Percentiles rank a stretch among this genome's conserved stretches.
Conservation (phyloP, 2,113 vertebrate species). For the Salvelinus alpinus region DNA sequence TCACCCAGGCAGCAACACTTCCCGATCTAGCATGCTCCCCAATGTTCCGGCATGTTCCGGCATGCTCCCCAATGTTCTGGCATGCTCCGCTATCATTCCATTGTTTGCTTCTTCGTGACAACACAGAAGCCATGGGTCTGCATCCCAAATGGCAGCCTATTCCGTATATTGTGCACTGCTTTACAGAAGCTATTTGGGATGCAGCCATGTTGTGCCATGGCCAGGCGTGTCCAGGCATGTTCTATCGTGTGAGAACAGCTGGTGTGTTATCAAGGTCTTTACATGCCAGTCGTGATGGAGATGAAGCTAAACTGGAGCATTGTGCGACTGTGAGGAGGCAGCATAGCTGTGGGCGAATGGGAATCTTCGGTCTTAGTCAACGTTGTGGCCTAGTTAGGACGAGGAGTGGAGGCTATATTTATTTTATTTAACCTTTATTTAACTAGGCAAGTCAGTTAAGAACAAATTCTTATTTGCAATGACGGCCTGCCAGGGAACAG, state of each 20-base stretch:
- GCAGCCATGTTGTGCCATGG: constrained; percentile 12
- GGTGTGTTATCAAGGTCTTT: background rate
- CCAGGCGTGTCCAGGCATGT: constrained; percentile 28
- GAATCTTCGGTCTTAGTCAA: constrained; percentile 17
- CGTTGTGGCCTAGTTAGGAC: background rate
- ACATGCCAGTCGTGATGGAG: background rate
- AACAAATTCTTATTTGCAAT: too few species aligned
- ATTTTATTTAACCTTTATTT: too few species aligned
- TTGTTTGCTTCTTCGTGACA: constrained; percentile 2
- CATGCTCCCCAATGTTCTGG: constrained; percentile 45
- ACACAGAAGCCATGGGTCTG: constrained; percentile 21
- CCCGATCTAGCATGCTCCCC: constrained; percentile 25
- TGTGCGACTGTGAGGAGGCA: background rate
- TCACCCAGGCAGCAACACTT: constrained; percentile 59
- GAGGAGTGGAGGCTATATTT: background rate
- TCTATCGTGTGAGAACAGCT: background rate
- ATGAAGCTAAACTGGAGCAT: background rate
- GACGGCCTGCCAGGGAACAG: too few species aligned
- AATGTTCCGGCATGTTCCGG: constrained; percentile 53
- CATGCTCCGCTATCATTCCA: background rate
- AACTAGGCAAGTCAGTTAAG: too few species aligned
- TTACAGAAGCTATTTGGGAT: too few species aligned
- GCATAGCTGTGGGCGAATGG: background rate
- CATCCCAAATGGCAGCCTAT: too few species aligned
- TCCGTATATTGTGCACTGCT: too few species aligned